These are phyloP conservation scores for Pongo pygmaeus DNA, from an alignment of 2,113 vertebrate species.

Conservation along the genomic window DNA sequence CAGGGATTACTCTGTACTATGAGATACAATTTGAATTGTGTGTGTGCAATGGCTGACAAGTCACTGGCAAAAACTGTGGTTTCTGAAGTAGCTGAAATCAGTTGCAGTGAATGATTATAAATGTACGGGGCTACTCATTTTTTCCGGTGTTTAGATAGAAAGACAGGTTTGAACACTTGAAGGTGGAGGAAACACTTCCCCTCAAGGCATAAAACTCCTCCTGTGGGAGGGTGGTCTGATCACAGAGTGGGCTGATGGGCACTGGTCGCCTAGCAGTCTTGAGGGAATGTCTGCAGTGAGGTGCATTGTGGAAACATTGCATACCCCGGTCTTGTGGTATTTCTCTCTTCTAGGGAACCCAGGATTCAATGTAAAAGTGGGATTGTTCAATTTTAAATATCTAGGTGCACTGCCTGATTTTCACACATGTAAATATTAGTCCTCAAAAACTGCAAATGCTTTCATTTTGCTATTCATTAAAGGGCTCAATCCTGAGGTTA, in stretches of 20 bases:
- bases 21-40: not conserved
- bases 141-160: not conserved
- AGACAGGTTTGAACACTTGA: not conserved
- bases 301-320: not conserved
- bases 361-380: not conserved
- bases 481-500: not conserved
- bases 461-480: not conserved
- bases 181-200: not conserved
- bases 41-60: not conserved
- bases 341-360: not conserved
- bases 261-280: not conserved
- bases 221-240: not conserved
- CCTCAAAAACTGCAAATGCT: not conserved
- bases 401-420: not conserved
- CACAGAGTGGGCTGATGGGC: not conserved
- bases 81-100: not conserved
- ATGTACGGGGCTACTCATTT: not conserved
- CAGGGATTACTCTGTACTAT: not conserved
- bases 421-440: not conserved
- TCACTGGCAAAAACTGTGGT: not conserved
- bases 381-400: not conserved
- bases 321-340: not conserved
- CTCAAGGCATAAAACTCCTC: not conserved
- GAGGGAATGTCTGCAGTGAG: not conserved
- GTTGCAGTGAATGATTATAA: not conserved